Base-by-base conservation (phyloP, 2,888 invertebrate species). In the Tricholauxania praeusta region DNA sequence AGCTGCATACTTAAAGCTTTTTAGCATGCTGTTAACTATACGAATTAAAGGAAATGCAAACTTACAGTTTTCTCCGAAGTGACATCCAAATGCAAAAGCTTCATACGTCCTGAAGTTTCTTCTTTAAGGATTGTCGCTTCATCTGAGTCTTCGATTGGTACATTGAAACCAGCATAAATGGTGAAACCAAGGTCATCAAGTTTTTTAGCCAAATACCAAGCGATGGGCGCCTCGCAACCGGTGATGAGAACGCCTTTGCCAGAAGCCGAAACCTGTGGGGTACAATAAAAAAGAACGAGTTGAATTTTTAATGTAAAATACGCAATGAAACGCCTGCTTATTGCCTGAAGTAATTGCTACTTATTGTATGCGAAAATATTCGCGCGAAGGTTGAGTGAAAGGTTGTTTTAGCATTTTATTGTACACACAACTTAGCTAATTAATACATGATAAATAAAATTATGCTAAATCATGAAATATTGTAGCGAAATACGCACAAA, bases 171-270 rank as follows among this genome's bases (percentile, higher is more conserved):
- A 69, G 96, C 96, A 84, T 96, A 95, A n/a, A 96, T 93, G 60
- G 94, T 94, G 85, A 95, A 94, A 49, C 96, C 96, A 84, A 94
- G 89, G 83, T 94, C 94, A 81, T 96, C 95, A 71, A 96, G 89
- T 80, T 92, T 91, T 79, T 93, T 91, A n/a, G 94, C 95, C 81
- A 94, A 80, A 79, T 87, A 87, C 88, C 88, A 88, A 66, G 85
- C 87, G 74, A 88, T 77, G 8, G 88, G 87, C 8, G 84, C 75
- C 78, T 96, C 96, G 85, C 95, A 96, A 72, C 95, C 95, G 12
- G 95, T 95, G 78, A 96, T 91, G 62, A 96, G 87, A 5, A 96
- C 92, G n/a, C 93, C 93, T 86, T 95, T 95, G 66, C 95, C 94
- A 14, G 92, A 92, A 57, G 94, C 92, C 48, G 93, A 92, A 78